Conservation (phyloP, 2,888 invertebrate genomes). For the Ommatoiulus sabulosus region DNA sequence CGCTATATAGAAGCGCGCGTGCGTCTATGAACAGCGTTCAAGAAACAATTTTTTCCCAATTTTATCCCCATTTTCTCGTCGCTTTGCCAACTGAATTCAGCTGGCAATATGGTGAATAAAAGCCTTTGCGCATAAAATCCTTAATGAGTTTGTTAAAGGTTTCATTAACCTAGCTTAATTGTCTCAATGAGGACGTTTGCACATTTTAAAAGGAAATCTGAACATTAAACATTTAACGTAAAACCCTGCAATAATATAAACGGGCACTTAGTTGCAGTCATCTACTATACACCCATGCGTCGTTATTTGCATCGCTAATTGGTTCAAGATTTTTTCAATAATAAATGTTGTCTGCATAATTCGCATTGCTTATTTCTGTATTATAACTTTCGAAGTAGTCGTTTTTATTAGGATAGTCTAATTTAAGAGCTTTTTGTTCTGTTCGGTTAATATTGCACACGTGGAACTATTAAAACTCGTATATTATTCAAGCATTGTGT, state of each 20-base stretch:
- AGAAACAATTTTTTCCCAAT: slow-evolving; percentile 37
- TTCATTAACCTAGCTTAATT: slow-evolving; percentile 32
- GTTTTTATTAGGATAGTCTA: no score
- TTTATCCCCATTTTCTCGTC: slow-evolving; percentile 13
- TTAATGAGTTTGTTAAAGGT: slow-evolving; percentile 26
- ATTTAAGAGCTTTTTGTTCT: no score
- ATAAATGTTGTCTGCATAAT: not conserved
- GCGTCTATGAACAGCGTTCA: not conserved
- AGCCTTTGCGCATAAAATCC: slow-evolving; percentile 35
- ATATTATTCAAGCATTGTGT: no score
- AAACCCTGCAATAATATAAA: not conserved
- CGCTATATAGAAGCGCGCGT: not conserved
- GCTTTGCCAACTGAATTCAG: slow-evolving; percentile 1
- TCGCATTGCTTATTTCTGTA: not conserved
- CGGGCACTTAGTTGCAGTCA: not conserved
- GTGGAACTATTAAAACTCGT: no score
- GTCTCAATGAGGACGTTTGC: slow-evolving; percentile 19
- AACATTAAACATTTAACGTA: slow-evolving; percentile 23
- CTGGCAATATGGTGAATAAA: slow-evolving; percentile 15
- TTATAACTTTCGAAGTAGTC: no score
- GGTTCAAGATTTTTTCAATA: not conserved
- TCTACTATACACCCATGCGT: not conserved
- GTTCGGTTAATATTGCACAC: no score
- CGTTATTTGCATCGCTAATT: not conserved
- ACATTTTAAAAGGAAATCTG: slow-evolving; percentile 4